Base-by-base conservation (phyloP, 1,140 invertebrate species). In the Holcopasites calliopsidis region DNA sequence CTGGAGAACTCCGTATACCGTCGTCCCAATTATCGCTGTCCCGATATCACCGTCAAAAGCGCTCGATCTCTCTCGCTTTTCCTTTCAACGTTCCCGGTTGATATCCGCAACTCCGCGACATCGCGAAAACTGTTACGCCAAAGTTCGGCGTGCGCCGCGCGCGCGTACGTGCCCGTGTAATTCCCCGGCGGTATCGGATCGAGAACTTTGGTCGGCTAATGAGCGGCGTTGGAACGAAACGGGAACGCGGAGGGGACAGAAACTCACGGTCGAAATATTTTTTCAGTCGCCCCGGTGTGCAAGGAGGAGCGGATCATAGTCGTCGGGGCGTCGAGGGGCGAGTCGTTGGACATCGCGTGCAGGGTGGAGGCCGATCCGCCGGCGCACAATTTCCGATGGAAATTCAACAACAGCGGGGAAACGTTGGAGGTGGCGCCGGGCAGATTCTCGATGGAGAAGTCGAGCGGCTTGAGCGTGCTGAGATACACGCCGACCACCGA, bases 351-450 rank as follows among this genome's bases (percentile, higher is more conserved):
- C 88, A 96, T 98, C 79, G 93, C 94, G 21, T 98, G 97, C 90
- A 95, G 95, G 89, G 95, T 98, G 75, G 96, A 97, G 87, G 96
- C 97, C 0, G 96, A 97, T 93, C 97, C 97, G 0, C 95, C 95
- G 16, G 96, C 96, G 21, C 93, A 93, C 81, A 95, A 94, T 84
- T 98, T 98, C 92, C 94, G 95, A 81, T 97, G 96, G 97, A 97
- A 97, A 91, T 97, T 97, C 92, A 97, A 97, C 92, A 97, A 97
- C 91, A 97, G 96, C 21, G 95, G 95, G 13, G 95, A 97, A 90
- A 96, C 95, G 31, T 90, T 96, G 57, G 95, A 97, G 88, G 94
- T 97, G 58, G 94, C 94, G 62, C 93, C 94, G 23, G 95, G 95
- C 87, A 90, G 94, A 66, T 96, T 94, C 91, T 93, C 93, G 31